A percentile compares a stretch with the other conserved stretches of the same genome.
These are phyloP conservation scores for Crypturellus tataupa DNA, from an alignment of 2,797 vertebrate genomes.

Conservation along the genomic window DNA sequence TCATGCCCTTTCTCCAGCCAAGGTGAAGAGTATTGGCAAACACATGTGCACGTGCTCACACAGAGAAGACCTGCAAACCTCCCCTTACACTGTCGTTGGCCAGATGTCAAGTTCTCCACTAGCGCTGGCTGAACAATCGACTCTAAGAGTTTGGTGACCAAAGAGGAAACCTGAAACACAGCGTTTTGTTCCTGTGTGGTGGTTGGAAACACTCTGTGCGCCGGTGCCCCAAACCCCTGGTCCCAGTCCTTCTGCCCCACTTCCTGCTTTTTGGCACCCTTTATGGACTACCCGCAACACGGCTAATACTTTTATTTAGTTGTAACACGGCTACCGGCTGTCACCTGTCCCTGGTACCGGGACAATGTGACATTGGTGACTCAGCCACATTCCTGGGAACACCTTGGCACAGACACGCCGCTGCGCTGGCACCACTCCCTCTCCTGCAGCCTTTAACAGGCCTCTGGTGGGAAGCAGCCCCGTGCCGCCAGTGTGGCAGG, in stretches of 20 bases:
- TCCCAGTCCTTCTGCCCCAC: not conserved
- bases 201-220: not conserved
- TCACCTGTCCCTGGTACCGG: conserved; percentile 24
- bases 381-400: conserved; percentile 29
- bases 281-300: not conserved
- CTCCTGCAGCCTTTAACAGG: conserved; percentile 16
- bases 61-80: not conserved
- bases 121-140: not conserved
- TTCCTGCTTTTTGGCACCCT: not conserved
- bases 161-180: not conserved
- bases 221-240: accelerated
- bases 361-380: conserved; percentile 40
- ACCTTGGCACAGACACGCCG: conserved; percentile 30
- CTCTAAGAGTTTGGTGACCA: not conserved
- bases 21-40: not conserved
- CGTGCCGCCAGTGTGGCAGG: not conserved
- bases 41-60: not conserved
- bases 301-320: not conserved
- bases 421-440: not conserved
- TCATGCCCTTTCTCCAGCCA: not conserved
- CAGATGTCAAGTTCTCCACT: not conserved
- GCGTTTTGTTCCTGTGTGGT: not conserved
- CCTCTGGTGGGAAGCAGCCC: conserved; percentile 3
- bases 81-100: not conserved
- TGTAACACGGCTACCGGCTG: not conserved